Evolutionary conservation across 1,140 invertebrate species (phyloP), one percentile per base, ranked within the genome.

Genomic region (Stegodyphus dumicola): DNA sequence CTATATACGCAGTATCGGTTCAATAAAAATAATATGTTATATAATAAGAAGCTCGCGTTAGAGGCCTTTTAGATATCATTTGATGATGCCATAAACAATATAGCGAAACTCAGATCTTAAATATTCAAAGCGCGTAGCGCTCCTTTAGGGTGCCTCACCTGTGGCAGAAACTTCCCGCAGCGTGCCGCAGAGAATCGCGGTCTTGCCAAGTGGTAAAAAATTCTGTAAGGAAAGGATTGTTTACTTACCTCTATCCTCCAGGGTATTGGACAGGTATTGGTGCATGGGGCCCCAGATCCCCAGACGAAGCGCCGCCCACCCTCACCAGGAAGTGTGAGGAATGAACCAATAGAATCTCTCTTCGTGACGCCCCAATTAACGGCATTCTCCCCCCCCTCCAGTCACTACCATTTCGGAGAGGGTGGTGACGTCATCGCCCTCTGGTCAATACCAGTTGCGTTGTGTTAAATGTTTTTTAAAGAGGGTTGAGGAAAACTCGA

Each of bases 351-450:
- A n/a, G 71, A 33, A 11, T 17, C 18, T 15, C 1, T 6, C 52
- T n/a, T 83, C 79, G 79, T 83, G 79, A 83, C 79, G 79, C 70
- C 79, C 79, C 79, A 83, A 83, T 83, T 83, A 83, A 80, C 53
- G 64, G 48, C 66, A 11, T 11, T 33, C 33, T 33, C 33, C 3
- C 33, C 33, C 33, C 33, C 33, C 33, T 3, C 33, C 33, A 33
- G 3, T 33, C 33, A 33, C 33, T 33, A 33, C 33, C 33, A 33
- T 33, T 33, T 33, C 33, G 33, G 3, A 33, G 33, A 33, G 66
- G 10, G 76, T 18, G 49, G 67, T 73, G 69, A 80, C 78, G 78
- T 73, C 67, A 79, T 33, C 33, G 33, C 3, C 33, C 33, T 33
- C 33, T 33, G 33, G 33, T 33, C 33, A 33, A 33, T 33, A 33